Base-by-base conservation (phyloP, 2,797 vertebrate species). In the Alauda arvensis region DNA sequence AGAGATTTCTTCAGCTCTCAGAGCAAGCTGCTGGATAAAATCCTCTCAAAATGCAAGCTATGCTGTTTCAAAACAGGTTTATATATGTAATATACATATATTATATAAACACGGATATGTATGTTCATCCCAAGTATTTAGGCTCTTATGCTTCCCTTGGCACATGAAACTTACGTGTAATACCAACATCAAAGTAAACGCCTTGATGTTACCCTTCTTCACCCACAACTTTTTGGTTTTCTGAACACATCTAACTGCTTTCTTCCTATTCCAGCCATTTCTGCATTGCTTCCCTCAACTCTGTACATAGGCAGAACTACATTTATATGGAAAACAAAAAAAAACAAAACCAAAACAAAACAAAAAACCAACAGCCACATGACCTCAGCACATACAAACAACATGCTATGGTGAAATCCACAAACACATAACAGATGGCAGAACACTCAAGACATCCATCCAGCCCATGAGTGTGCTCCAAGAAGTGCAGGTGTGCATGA, bases 1-100 rank as follows among this genome's bases (percentile, higher is more conserved):
- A 81, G 57, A 88, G 59, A 91, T 76, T 88, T 89, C 55, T 85
- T 80, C 55, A 78, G 84, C 57, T 91, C 45, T 77, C 33, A 61
- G 40, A 77, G 78, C 33, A 88, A 96, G 91, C 71, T 84, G 69
- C 53, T 56, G 79, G 87, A 77, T 91, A 79, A 95, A 90, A 93
- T 37, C 24, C 18, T 23, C 72, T 87, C 51, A 86, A 92, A 92
- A 71, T 40, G 51, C 37, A 67, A 70, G 45, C 68, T 52, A 65
- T 14, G 67, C 15, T n/a, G 7, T 42, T 67, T 69, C 86, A 74
- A 87, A 81, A 51, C 25, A 33, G 8, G 16, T 34, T 26, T 10
- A 33, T 52, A 26, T 11, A 34, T 12, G 13, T n/a, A 10, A 43
- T 43, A 45, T 6, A 57, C 33, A 37, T 26, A 26, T 25, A 34